These are phyloP conservation scores for Drosophila austrosaltans DNA, from an alignment of 2,888 invertebrate species.

Conservation along the genomic window DNA sequence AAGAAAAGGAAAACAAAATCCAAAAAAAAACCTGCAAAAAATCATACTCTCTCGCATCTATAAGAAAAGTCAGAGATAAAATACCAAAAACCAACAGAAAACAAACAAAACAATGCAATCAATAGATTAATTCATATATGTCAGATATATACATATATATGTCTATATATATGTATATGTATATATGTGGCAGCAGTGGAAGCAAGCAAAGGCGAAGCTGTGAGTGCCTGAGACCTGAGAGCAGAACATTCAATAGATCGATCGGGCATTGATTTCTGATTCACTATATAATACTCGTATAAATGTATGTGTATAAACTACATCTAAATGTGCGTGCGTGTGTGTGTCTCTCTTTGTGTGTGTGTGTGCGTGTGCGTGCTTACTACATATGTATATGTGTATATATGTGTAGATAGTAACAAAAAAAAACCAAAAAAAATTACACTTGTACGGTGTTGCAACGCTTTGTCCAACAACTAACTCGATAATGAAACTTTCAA, in stretches of 20 bases:
- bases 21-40: background rate
- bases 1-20: constrained; percentile 18
- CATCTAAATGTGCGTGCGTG: constrained; percentile 55
- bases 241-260: constrained; percentile 5
- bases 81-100: background rate
- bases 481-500: background rate
- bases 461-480: background rate
- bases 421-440: background rate
- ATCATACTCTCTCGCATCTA: constrained; percentile 11
- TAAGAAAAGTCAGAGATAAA: background rate
- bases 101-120: constrained; percentile 9
- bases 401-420: constrained; percentile 24
- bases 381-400: constrained; percentile 40
- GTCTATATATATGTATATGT: background rate
- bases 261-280: constrained; percentile 3
- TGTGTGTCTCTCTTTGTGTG: constrained; percentile 4
- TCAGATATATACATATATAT: constrained; percentile 17
- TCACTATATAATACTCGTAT: constrained; percentile 2
- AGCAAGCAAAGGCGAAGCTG: constrained; percentile 10
- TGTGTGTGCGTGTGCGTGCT: constrained; percentile 34
- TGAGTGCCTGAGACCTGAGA: constrained; percentile 1
- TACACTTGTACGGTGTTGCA: constrained; percentile 11
- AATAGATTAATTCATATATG: background rate
- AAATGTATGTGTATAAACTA: constrained; percentile 29
- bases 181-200: background rate